phyloP scores from a whole-genome alignment of 2,797 vertebrate species.

The Otus scops region DNA sequence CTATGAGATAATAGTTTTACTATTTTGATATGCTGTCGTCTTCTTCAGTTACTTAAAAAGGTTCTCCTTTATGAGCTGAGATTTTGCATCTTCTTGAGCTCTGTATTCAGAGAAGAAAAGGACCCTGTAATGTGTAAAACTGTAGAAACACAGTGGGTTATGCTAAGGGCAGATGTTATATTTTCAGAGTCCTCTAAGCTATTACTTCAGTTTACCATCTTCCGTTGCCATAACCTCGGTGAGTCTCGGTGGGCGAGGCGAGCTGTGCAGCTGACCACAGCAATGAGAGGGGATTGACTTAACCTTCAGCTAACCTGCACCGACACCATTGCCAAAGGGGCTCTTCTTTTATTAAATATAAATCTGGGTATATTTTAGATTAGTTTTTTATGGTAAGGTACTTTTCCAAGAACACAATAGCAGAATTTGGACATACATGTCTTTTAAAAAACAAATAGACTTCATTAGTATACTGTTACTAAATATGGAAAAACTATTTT shows the following conservation, averaged over 20 bases:
- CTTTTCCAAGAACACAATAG: conserved; percentile 1
- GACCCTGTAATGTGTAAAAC: neutral
- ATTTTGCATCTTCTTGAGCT: neutral
- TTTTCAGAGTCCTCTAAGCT: conserved; percentile 1
- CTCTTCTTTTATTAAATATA: conserved; percentile 11
- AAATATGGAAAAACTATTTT: neutral
- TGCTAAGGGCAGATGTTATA: neutral
- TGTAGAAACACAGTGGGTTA: neutral
- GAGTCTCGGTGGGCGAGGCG: neutral
- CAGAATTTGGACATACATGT: neutral
- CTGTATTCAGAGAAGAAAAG: neutral
- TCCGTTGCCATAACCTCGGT: neutral
- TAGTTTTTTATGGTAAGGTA: neutral
- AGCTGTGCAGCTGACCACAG: neutral
- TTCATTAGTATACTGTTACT: neutral
- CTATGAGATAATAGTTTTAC: neutral
- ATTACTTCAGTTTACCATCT: neutral
- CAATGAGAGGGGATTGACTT: neutral
- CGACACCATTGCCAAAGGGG: neutral
- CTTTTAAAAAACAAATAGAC: conserved; percentile 26
- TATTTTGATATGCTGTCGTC: neutral
- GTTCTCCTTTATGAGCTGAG: neutral
- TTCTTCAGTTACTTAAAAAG: neutral
- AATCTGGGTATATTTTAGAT: conserved; percentile 1
- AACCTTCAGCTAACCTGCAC: neutral